Percentiles rank a stretch among this genome's conserved stretches.
These are phyloP conservation scores for Micropterix aruncella DNA, from an alignment of 2,888 invertebrate species.

Conservation along the genomic window DNA sequence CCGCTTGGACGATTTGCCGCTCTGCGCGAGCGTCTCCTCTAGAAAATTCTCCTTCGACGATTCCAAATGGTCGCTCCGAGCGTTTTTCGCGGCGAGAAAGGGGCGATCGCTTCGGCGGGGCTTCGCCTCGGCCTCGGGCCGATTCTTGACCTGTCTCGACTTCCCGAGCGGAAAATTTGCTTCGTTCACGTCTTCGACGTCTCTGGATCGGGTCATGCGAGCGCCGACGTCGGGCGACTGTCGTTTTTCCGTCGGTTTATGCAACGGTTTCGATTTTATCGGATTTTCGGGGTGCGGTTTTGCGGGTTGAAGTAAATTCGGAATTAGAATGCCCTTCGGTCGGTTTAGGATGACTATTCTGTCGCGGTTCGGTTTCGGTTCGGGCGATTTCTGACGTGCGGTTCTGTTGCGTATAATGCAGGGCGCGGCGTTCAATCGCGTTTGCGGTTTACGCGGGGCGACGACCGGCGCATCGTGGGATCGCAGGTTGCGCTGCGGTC, in stretches of 20 bases:
- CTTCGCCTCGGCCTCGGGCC: conserved; percentile 15
- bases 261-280: conserved; percentile 5
- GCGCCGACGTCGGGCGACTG: not conserved
- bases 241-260: not conserved
- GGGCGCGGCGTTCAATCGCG: conserved; percentile 19
- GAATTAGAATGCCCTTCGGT: conserved; percentile 14
- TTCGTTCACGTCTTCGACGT: conserved; percentile 5
- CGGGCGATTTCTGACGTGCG: conserved; percentile 15
- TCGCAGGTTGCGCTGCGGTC: conserved; percentile 26
- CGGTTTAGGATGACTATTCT: conserved; percentile 27
- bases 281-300: conserved; percentile 10
- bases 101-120: conserved; percentile 30
- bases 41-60: conserved; percentile 33
- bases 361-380: conserved; percentile 15
- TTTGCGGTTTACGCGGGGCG: conserved; percentile 20
- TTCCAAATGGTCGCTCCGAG: conserved; percentile 16
- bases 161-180: conserved; percentile 15
- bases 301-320: conserved; percentile 1
- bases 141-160: conserved; percentile 9
- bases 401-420: conserved; percentile 10
- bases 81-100: conserved; percentile 23
- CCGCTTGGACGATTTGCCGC: conserved; percentile 8
- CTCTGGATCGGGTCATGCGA: conserved; percentile 1
- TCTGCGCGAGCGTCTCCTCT: conserved; percentile 8
- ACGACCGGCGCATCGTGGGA: conserved; percentile 33